Conservation (phyloP, 2,888 invertebrate genomes). For the Beris morrisii region DNA sequence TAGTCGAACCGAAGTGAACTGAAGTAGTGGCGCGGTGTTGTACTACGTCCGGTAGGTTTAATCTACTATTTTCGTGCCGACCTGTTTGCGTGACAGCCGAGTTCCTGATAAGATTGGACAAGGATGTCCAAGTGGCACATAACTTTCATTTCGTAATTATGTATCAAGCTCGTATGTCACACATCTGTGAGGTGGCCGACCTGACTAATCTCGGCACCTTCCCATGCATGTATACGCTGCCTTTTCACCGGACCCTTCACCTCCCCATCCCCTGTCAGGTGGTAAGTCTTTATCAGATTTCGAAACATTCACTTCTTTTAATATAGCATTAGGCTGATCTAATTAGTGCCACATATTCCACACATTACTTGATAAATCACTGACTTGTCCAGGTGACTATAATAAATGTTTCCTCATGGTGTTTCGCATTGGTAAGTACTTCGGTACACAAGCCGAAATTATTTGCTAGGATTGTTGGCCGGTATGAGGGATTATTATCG, state of each 20-base stretch:
- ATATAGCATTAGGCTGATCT: slow-evolving; percentile 9
- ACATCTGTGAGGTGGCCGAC: background rate
- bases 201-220: background rate
- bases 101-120: slow-evolving; percentile 32
- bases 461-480: too few species aligned
- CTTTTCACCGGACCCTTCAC: background rate
- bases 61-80: slow-evolving; percentile 41
- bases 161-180: slow-evolving; percentile 25
- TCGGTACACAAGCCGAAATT: too few species aligned
- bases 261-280: background rate
- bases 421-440: too few species aligned
- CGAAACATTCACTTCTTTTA: background rate
- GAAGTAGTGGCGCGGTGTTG: too few species aligned
- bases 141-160: slow-evolving; percentile 32
- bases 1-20: background rate
- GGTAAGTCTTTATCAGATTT: background rate
- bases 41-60: slow-evolving; percentile 2
- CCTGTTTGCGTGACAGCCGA: slow-evolving; percentile 35
- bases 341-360: slow-evolving; percentile 20
- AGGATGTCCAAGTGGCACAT: slow-evolving; percentile 34
- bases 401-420: slow-evolving; percentile 12
- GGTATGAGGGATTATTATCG: too few species aligned
- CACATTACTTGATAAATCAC: slow-evolving; percentile 24
- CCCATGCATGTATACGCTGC: too few species aligned
- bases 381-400: slow-evolving; percentile 16